A percentile compares a stretch with the other conserved stretches of the same genome.
phyloP scores from a whole-genome alignment of 2,797 vertebrate species.

The Anabacerthia variegaticeps region DNA sequence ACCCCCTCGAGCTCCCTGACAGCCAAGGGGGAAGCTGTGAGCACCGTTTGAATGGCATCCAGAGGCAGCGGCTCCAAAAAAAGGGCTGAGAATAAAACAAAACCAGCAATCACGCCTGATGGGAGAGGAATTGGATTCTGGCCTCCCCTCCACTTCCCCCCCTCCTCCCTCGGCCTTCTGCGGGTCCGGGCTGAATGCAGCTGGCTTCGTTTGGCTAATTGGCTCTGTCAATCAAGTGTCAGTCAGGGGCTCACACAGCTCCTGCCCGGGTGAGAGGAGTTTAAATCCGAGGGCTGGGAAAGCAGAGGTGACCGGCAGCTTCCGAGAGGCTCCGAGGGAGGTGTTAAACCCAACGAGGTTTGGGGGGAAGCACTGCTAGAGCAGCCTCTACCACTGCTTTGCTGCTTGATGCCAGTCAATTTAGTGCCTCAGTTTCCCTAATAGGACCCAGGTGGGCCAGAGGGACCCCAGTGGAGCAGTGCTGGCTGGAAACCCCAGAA shows the following conservation, averaged over 20 bases:
- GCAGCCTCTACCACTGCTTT: neutral
- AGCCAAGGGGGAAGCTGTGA: neutral
- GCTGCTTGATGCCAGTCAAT: neutral
- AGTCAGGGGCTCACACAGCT: constrained; percentile 14
- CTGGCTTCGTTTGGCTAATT: constrained; percentile 59
- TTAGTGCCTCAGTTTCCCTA: neutral
- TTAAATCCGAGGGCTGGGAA: neutral
- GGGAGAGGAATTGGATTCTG: constrained; percentile 45
- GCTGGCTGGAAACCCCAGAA: neutral
- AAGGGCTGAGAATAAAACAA: constrained; percentile 32
- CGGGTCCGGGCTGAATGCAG: constrained; percentile 32
- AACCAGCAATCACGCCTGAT: constrained; percentile 20
- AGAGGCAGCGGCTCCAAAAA: neutral
- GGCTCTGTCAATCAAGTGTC: constrained; percentile 57
- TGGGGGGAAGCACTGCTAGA: neutral
- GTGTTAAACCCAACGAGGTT: accelerated
- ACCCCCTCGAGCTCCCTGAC: neutral
- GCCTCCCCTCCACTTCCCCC: constrained; percentile 26
- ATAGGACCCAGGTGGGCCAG: neutral
- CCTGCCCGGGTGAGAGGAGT: neutral
- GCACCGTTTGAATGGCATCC: constrained; percentile 23
- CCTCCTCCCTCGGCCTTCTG: constrained; percentile 25
- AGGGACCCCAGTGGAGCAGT: neutral
- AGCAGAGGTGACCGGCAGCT: neutral
- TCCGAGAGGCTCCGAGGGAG: neutral